Conservation (phyloP, 2,797 vertebrate species). For the Eulemur albifrons region DNA sequence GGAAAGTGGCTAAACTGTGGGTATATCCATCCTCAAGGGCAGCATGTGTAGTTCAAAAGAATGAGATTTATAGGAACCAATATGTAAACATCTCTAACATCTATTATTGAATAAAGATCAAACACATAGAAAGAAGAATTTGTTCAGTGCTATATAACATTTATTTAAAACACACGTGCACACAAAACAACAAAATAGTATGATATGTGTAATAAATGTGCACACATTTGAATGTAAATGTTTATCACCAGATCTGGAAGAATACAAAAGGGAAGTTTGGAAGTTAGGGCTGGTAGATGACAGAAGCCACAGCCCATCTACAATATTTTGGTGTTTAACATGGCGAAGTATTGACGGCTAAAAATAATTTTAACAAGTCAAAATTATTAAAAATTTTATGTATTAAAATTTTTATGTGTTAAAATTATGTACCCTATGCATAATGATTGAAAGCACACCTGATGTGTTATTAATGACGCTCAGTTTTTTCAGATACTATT, state of each 20-base stretch:
- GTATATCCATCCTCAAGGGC: not conserved
- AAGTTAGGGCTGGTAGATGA: not conserved
- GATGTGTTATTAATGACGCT: not conserved
- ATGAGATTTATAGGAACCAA: not conserved
- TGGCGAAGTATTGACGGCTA: not conserved
- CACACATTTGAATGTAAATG: not conserved
- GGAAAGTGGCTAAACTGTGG: not conserved
- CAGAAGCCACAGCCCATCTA: not conserved
- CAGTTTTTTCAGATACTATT: not conserved
- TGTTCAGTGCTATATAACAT: not conserved
- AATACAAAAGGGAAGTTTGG: not conserved
- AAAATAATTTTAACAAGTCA: conserved; percentile 21
- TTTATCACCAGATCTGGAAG: not conserved
- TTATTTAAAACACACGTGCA: not conserved
- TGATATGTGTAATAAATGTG: not conserved
- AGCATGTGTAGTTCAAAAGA: not conserved
- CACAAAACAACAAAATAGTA: not conserved
- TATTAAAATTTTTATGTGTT: not conserved
- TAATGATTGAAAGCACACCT: not conserved
- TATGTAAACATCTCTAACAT: not conserved
- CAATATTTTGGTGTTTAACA: not conserved
- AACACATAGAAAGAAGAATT: not conserved
- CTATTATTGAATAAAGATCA: conserved; percentile 5
- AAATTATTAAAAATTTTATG: too few species aligned
- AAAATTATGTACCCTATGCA: not conserved